Base-by-base conservation (phyloP, 1,140 invertebrate genomes). In the Drosophila mauritiana region DNA sequence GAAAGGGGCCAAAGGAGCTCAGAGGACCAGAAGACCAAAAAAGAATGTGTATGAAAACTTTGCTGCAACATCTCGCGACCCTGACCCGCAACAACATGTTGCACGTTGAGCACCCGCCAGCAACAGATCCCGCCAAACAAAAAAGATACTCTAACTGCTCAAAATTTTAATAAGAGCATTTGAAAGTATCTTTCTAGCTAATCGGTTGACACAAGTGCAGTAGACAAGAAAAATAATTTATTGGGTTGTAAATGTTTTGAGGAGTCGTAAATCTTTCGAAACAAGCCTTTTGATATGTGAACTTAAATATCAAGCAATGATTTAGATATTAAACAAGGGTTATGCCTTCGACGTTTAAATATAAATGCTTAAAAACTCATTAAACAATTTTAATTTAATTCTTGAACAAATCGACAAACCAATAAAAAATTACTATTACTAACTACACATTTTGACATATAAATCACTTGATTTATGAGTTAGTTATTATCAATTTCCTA, bases 81-180 rank as follows among this genome's bases (percentile, higher is more conserved):
- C 83, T 86, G 83, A 86, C 83, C 83, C 39, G 70, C 79, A 88
- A 75, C 83, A 88, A 86, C 83, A 83, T 89, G 76, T 89, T 88
- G 83, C 80, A 88, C 82, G 63, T 82, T 82, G 43, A 53, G 46
- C 34, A 43, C 31, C 53, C 39, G 52, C 46, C 25, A 72, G 55
- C 42, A 42, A 42, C 40, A 54, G 42, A 49, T 40, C 39, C 45
- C 27, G 0, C 43, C 20, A 22, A 8, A 31, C 12, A 13, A n/a
- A 15, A 8, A 34, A 20, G 11, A 22, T 15, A 34, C 6, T 13
- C 39, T 31, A 22, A n/a, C 12, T 11, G 37, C 37, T 13, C 13
- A 3, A 1, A 13, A 39, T 39, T 42, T n/a, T 6, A 6, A 2
- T 15, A 13, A 53, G 4, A 6, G 6, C 2, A 37, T 22, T 7